Evolutionary conservation across 2,113 vertebrate genomes (phyloP), one percentile per base, ranked within the genome.

Genomic region (Thinocorus orbignyianus): DNA sequence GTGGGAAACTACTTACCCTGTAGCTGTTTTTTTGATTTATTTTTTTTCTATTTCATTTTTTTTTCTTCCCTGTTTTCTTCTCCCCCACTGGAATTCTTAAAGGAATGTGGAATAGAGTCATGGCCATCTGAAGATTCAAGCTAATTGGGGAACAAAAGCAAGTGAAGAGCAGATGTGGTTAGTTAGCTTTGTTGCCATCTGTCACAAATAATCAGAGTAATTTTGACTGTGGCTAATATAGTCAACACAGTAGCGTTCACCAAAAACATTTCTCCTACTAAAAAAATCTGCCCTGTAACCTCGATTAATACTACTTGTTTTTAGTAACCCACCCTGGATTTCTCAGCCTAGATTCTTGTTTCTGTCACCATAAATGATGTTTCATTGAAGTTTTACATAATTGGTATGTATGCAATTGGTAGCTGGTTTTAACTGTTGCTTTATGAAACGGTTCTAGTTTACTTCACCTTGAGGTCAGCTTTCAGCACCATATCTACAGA

Each of bases 401-500:
- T 41, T 78, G 66, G 7, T 68, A 9, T 15, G 13, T 42, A 30
- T 71, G 26, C 20, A 70, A 13, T 42, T 68, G 24, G 8, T 37
- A 66, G 41, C 44, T 81, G 65, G 15, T 95, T 90, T 92, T 96
- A 97, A 96, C 66, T 66, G 31, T 80, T 33, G 15, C 81, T 79
- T 84, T 95, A 14, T 18, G 7, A 66, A 93, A 86, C 65, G 90
- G 37, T 98, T 97, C 44, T 91, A 98, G 98, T 98, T 97, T 99
- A 99, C 96, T 97, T 98, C 86, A 98, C 98, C 95, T 98, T 99
- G 98, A 99, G 98, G 97, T 98, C 98, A 31, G 98, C 98, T 73
- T 98, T 99, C 95, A 98, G 98, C 94, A 98, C 98, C 44, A 96
- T 99, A 54, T 98, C 98, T 26, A 93, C 97, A 33, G 99, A 99